Base-by-base conservation (phyloP, 2,888 invertebrate genomes). In the Cabera pusaria region DNA sequence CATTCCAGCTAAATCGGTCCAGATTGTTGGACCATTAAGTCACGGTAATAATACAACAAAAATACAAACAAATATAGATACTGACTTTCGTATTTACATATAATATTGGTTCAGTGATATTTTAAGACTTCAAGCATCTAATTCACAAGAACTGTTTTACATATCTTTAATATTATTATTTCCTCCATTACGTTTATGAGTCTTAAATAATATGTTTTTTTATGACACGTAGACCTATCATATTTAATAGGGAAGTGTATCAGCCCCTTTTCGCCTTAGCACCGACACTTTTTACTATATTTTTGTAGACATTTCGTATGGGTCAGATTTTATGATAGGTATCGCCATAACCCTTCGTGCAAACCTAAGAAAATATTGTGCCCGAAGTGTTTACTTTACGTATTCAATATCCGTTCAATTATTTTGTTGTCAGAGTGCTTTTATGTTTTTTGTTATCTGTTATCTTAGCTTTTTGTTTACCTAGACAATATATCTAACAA, bases 331-430 rank as follows among this genome's bases (percentile, higher is more conserved):
- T 36, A 31, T 47, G 39, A 42, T 42, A n/a, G 34, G 29, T 32
- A 36, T 9, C 24, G 35, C 8, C 32, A 28, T 44, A 26, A 29
- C 18, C 14, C 14, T 53, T 52, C 44, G 58, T 58, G 40, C 20
- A 35, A 43, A 52, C 46, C 47, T 45, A 41, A 44, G 48, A 58
- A 40, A 46, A 41, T 35, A 7, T 39, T 11, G 23, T 27, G 29
- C 5, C 16, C 36, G 29, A 43, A 38, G 35, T 43, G 52, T 58
- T 52, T 53, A 49, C 55, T 64, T 59, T 59, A 56, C 58, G 57
- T 63, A 66, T 69, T 66, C 64, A 71, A 72, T 72, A 67, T 72
- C 72, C 70, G 57, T 41, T 53, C 47, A 38, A 36, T 50, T 43
- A 51, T 21, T 40, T 44, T 50, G 49, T 58, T 53, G 43, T 35